Evolutionary conservation across 2,797 vertebrate species (phyloP).

Genomic region (Podargus strigoides): DNA sequence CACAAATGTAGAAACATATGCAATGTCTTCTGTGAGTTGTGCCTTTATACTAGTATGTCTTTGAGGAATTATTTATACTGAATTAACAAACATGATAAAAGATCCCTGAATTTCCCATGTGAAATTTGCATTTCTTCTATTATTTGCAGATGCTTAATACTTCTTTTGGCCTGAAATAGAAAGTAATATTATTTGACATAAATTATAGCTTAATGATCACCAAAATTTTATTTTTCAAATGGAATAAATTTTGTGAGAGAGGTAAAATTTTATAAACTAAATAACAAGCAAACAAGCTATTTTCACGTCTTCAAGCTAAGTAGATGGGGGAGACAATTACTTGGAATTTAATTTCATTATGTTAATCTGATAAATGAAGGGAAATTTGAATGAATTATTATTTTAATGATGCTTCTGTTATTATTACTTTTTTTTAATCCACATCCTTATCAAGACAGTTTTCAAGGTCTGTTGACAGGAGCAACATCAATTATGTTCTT

Average conservation of each 20-base stretch:
- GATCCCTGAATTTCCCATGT: background rate
- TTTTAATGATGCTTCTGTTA: background rate
- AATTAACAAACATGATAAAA: background rate
- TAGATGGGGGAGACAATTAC: background rate
- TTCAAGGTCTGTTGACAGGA: background rate
- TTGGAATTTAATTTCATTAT: background rate
- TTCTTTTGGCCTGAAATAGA: background rate
- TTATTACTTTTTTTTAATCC: background rate
- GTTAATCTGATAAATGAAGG: background rate
- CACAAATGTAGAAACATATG: background rate
- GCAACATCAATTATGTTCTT: background rate
- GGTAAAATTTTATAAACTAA: background rate
- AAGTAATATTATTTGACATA: background rate
- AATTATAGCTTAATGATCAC: background rate
- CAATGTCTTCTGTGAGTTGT: background rate
- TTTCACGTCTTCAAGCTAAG: background rate
- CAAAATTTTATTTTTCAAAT: background rate
- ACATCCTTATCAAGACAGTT: background rate
- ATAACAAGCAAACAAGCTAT: background rate
- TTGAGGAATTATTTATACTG: background rate
- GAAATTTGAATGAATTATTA: background rate
- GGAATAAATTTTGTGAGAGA: background rate
- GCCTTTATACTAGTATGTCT: background rate
- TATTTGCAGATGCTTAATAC: background rate
- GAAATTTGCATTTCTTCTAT: background rate